A percentile compares a stretch with the other conserved stretches of the same genome.
phyloP scores from a whole-genome alignment of 1,140 invertebrate species.

The Drosophila kurseongensis region DNA sequence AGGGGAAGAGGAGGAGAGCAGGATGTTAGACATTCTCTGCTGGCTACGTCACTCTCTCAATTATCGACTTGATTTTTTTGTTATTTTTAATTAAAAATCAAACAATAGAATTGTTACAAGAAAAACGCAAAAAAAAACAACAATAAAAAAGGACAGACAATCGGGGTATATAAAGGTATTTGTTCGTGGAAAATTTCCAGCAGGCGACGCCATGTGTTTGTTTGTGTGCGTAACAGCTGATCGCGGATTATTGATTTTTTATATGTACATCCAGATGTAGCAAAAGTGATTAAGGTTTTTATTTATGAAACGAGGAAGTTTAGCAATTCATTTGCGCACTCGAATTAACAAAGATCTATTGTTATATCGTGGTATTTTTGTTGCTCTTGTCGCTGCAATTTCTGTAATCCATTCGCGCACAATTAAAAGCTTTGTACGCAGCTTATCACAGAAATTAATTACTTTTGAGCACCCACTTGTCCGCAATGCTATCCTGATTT shows the following conservation, averaged over 20 bases:
- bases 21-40: slow-evolving; percentile 17
- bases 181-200: slow-evolving; percentile 67
- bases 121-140: slow-evolving; percentile 12
- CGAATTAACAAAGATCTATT: slow-evolving; percentile 18
- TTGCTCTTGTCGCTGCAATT: slow-evolving; percentile 37
- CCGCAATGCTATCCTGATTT: slow-evolving; percentile 2
- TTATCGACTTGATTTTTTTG: slow-evolving; percentile 18
- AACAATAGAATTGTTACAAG: slow-evolving; percentile 47
- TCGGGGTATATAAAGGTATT: slow-evolving; percentile 22
- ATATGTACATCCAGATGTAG: slow-evolving; percentile 1
- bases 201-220: slow-evolving; percentile 31
- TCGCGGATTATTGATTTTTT: slow-evolving; percentile 64
- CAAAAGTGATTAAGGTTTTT: slow-evolving; percentile 1
- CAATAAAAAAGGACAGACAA: background rate
- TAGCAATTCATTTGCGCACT: slow-evolving; percentile 38
- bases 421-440: slow-evolving; percentile 64
- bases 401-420: slow-evolving; percentile 37
- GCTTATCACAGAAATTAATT: slow-evolving; percentile 62
- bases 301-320: slow-evolving; percentile 12
- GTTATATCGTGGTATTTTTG: slow-evolving; percentile 7
- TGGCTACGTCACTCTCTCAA: slow-evolving; percentile 32
- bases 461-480: slow-evolving; percentile 19
- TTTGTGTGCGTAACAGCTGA: slow-evolving; percentile 69
- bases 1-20: slow-evolving; percentile 9
- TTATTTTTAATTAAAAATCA: slow-evolving; percentile 1